A percentile compares a stretch with the other conserved stretches of the same genome.
phyloP scores from a whole-genome alignment of 2,113 vertebrate species.

The Bettongia penicillata region DNA sequence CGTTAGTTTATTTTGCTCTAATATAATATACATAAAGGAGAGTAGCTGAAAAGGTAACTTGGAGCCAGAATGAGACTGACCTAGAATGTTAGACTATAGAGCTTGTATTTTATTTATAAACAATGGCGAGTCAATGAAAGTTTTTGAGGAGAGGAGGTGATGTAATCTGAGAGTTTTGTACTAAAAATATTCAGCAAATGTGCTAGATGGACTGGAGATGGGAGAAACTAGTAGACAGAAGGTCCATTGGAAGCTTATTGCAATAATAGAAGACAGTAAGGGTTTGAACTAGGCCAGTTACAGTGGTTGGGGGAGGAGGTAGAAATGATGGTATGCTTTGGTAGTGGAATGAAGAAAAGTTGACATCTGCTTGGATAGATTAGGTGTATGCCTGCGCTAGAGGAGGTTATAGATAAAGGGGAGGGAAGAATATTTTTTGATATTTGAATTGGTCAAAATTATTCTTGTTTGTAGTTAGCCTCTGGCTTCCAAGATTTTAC shows the following conservation, averaged over 20 bases:
- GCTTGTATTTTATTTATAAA: not conserved
- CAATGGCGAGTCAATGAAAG: not conserved
- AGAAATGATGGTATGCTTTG: not conserved
- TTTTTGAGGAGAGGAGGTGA: not conserved
- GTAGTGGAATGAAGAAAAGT: not conserved
- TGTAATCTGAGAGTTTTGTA: not conserved
- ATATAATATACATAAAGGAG: not conserved
- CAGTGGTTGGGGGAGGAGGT: not conserved
- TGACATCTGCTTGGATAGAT: not conserved
- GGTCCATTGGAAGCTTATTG: not conserved
- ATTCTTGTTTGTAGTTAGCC: not conserved
- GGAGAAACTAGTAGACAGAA: not conserved
- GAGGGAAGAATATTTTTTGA: not conserved
- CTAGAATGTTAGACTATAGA: not conserved
- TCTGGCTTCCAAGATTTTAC: not conserved
- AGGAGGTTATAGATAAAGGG: not conserved
- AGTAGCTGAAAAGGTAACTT: not conserved
- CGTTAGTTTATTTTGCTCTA: not conserved
- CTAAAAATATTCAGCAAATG: not conserved
- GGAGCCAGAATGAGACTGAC: not conserved
- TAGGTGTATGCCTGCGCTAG: not conserved
- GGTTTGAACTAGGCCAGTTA: not conserved
- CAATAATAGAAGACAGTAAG: not conserved
- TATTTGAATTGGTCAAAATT: not conserved
- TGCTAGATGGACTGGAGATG: not conserved